These are phyloP conservation scores for Poeciliopsis prolifica DNA, from an alignment of 2,113 vertebrate species.

Conservation along the genomic window DNA sequence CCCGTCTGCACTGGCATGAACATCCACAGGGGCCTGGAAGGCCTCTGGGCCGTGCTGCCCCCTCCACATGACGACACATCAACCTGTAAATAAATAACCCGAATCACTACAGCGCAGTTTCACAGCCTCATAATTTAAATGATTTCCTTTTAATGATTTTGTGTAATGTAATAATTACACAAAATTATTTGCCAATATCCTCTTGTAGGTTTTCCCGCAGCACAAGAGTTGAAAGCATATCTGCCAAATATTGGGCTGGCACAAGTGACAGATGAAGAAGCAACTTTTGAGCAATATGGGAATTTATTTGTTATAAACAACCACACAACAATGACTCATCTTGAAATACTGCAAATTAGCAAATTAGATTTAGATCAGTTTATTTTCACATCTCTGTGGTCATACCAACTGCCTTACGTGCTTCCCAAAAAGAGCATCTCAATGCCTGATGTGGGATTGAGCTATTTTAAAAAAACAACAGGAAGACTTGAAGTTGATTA, in stretches of 20 bases:
- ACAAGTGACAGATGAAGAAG: not conserved
- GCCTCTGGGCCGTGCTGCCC: conserved; percentile 75
- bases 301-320: not conserved
- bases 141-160: too few relatives aligned
- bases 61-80: conserved; percentile 81
- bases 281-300: not conserved
- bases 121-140: not conserved
- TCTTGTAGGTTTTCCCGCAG: too few relatives aligned
- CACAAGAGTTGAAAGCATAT: not conserved
- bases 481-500: not conserved
- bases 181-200: too few relatives aligned
- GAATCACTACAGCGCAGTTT: not conserved
- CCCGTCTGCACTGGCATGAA: conserved; percentile 82
- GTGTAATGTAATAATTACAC: not conserved
- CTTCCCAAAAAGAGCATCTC: too few relatives aligned
- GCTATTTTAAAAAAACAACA: not conserved
- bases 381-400: too few relatives aligned
- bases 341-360: not conserved
- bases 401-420: too few relatives aligned
- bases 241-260: too few relatives aligned
- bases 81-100: conserved; percentile 22
- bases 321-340: not conserved
- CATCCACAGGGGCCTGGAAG: conserved; percentile 87
- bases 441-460: too few relatives aligned
- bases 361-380: too few relatives aligned